Base-by-base conservation (phyloP, 2,888 invertebrate species). In the Petrolisthes cinctipes region DNA sequence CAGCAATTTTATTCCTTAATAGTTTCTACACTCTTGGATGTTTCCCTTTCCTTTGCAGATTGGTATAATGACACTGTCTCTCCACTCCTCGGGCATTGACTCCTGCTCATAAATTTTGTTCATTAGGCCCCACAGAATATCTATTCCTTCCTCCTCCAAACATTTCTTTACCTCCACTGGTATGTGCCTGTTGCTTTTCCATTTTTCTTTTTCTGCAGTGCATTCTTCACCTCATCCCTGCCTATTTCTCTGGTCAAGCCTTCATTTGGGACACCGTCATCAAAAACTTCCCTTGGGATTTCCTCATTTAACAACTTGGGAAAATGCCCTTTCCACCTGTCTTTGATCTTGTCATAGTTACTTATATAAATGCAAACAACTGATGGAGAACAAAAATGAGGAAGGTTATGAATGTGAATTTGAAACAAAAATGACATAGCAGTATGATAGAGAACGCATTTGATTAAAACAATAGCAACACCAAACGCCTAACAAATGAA, bases 121-220 rank as follows among this genome's bases (percentile, higher is more conserved):
- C 79, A 79, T 53, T 51, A 79, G 11, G 37, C 37, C 79, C 79
- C 79, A 79, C 54, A 79, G 17, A 9, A 3, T 17, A 75, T 75
- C 75, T 37, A n/a, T 79, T 57, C 61, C 0, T n/a, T 20, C 1
- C 20, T 61, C 4, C 37, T 57, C 6, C 53, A 81, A 3, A 61
- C 66, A 61, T 23, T 81, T 81, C 61, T n/a, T 4, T 7, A 81
- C 57, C 20, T 57, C 61, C 53, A 57, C 61, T 57, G 82, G 82
- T 56, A 57, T 5, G 1, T n/a, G n/a, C 17, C 82, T 57, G 9
- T 7, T 81, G 5, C 9, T 57, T 81, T 79, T n/a, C 79, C 17
- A 79, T 51, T n/a, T 51, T 23, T 37, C 17, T 6, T 79, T 79
- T 9, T 53, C n/a, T 79, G 6, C 23, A 51, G 61, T 14, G 6